Conservation (phyloP, 2,888 invertebrate genomes). For the Steromphala cineraria region DNA sequence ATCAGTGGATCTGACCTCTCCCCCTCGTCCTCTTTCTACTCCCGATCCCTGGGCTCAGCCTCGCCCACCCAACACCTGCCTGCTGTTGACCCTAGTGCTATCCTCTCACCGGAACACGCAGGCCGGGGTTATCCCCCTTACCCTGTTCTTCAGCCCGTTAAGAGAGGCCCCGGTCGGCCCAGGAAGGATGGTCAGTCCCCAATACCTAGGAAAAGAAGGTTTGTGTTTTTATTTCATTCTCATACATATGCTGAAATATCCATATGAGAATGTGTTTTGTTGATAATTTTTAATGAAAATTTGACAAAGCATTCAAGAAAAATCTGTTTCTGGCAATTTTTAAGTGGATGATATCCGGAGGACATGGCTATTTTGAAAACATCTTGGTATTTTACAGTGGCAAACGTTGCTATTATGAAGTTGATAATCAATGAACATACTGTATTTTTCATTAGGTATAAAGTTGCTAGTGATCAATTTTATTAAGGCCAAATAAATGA, state of each 20-base stretch:
- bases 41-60: not conserved
- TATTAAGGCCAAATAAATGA: no score
- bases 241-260: not conserved
- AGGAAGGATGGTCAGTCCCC: conserved; percentile 82
- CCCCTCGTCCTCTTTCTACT: not conserved
- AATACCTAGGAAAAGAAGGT: conserved; percentile 40
- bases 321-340: no score
- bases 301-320: no score
- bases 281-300: no score
- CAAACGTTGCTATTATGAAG: no score
- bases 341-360: no score
- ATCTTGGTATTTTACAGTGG: no score
- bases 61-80: not conserved
- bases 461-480: no score
- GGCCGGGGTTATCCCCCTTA: conserved; percentile 11
- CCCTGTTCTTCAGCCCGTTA: conserved; percentile 48
- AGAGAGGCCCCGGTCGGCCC: conserved; percentile 87
- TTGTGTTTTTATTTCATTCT: not conserved
- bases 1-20: not conserved
- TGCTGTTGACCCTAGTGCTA: conserved; percentile 8
- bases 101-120: not conserved
- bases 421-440: no score
- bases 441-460: no score
- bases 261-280: no score
- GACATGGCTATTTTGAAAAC: no score